Base-by-base conservation (phyloP, 2,888 invertebrate species). In the Standfussiana lucernea region DNA sequence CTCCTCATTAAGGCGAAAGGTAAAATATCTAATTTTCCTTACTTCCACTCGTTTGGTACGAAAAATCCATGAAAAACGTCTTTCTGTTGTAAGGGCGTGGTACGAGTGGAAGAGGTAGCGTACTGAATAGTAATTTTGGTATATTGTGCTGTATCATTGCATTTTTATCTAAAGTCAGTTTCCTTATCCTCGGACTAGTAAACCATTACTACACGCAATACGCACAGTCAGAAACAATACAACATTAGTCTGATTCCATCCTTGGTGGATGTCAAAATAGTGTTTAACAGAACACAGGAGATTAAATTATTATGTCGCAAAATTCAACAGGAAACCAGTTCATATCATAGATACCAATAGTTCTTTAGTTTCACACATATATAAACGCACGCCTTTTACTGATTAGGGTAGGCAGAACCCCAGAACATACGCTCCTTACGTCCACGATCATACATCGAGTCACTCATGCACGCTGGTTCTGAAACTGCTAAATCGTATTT, bases 21-120 rank as follows among this genome's bases (percentile, higher is more conserved):
- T 90, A 91, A 93, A 94, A 93, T 93, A 93, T 93, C 93, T 94
- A 94, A 95, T 95, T 95, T 94, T 90, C 91, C 89, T 89, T 92
- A 90, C 92, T 91, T 92, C 89, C 90, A 85, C 90, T 88, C 89
- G 88, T 91, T 91, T 90, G 90, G 91, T 93, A 91, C 91, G 93
- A 94, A 95, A 94, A 94, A 93, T 92, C 91, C 90, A 91, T 93
- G 93, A 93, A 92, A 92, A 93, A 94, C 92, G 87, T 89, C 87
- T 89, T 90, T 89, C 85, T 87, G 90, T 85, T 89, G 88, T 91
- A 89, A 87, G 77, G 75, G 79, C 77, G 76, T 67, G 89, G 90
- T 81, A 6, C 82, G 80, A 90, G 45, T 64, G 72, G 69, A 59
- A 59, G 56, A 79, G 50, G 15, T 28, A 50, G 77, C 66, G 76